Conservation (phyloP, 1,140 invertebrate genomes). For the Ceratosolen fusciceps region DNA sequence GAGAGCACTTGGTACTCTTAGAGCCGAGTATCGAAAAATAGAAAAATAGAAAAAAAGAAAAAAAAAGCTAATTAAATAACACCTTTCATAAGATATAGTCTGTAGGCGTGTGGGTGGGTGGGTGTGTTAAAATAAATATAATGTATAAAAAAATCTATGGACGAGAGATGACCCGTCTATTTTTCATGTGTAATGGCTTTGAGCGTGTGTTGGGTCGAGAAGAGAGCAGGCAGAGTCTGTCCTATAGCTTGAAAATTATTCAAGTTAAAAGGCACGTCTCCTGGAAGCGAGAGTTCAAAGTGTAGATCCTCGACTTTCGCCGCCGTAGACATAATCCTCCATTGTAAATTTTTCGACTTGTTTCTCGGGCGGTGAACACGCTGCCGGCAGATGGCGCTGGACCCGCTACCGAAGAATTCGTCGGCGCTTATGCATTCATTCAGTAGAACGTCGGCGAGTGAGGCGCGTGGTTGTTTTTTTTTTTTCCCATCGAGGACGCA, state of each 20-base stretch:
- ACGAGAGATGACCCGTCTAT: too few species aligned
- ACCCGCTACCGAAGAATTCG: neutral
- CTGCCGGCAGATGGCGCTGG: neutral
- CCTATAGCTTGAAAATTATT: neutral
- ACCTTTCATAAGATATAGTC: too few species aligned
- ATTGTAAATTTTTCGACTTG: neutral
- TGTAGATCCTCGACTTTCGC: neutral
- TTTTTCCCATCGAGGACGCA: neutral
- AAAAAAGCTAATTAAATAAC: too few species aligned
- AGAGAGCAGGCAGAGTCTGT: neutral
- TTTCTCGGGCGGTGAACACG: neutral
- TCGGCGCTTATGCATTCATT: conserved; percentile 53
- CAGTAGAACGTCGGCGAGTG: conserved; percentile 46
- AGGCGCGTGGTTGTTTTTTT: neutral
- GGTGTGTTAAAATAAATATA: too few species aligned
- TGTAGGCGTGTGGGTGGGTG: too few species aligned
- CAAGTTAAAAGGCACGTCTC: neutral
- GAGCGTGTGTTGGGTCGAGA: too few species aligned
- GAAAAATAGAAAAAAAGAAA: too few species aligned
- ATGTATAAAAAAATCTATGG: too few species aligned
- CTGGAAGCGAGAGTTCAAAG: neutral
- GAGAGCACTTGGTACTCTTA: too few species aligned
- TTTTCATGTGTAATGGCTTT: too few species aligned
- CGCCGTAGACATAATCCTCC: neutral
- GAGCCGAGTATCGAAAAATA: too few species aligned